Percentiles rank a stretch among this genome's conserved stretches.
These are phyloP conservation scores for Caenorhabditis zanzibari DNA, from an alignment of 2,888 invertebrate species.

Conservation along the genomic window DNA sequence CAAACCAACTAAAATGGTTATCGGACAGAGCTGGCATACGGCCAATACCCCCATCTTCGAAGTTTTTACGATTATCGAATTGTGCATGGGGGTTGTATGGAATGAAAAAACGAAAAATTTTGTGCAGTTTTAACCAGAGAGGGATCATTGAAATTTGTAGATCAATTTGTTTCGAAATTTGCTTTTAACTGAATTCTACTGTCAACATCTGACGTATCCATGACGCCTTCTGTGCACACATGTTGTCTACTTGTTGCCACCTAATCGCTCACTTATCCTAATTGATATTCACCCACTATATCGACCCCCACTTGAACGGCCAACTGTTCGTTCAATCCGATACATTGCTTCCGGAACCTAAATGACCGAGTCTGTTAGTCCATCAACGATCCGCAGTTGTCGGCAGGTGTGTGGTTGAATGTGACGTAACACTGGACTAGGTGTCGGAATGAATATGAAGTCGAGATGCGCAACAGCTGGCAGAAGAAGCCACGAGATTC, in stretches of 20 bases:
- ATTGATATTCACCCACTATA: constrained; percentile 46
- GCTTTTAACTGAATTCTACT: constrained; percentile 12
- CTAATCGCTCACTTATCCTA: constrained; percentile 64
- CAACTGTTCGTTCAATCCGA: constrained; percentile 50
- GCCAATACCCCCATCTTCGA: constrained; percentile 50
- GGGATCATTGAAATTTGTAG: no score
- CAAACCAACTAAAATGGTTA: constrained; percentile 37
- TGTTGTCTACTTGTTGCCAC: constrained; percentile 52
- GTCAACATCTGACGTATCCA: constrained; percentile 44
- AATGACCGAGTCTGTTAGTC: background rate
- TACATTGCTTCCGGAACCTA: constrained; percentile 10
- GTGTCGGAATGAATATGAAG: constrained; percentile 43
- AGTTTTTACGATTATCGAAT: constrained; percentile 51
- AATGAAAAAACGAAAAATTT: background rate
- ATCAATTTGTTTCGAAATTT: background rate
- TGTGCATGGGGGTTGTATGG: constrained; percentile 21
- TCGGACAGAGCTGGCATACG: constrained; percentile 42
- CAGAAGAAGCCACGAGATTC: constrained; percentile 36
- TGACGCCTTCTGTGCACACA: constrained; percentile 46
- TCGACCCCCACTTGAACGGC: constrained; percentile 43
- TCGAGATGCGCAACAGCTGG: constrained; percentile 64
- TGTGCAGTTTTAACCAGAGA: background rate
- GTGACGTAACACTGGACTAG: constrained; percentile 48
- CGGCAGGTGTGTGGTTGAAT: constrained; percentile 59
- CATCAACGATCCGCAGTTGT: constrained; percentile 44